phyloP scores from a whole-genome alignment of 2,113 vertebrate genomes.

The Daphoenositta chrysoptera region DNA sequence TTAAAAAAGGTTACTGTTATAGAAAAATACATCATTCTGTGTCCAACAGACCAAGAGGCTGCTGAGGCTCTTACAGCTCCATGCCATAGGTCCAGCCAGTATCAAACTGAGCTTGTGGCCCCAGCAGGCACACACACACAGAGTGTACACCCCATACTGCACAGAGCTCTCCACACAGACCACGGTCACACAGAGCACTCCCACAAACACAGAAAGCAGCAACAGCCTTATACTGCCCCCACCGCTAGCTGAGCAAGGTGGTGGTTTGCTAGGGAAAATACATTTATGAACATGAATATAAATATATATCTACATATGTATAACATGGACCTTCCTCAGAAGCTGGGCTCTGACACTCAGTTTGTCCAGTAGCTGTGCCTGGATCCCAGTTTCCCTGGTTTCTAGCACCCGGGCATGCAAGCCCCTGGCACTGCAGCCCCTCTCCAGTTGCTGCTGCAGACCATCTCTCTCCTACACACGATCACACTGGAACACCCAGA shows the following conservation, averaged over 20 bases:
- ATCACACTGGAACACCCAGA: accelerated
- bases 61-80: neutral
- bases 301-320: neutral
- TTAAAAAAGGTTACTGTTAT: neutral
- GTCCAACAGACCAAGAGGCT: neutral
- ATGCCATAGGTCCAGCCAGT: neutral
- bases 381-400: neutral
- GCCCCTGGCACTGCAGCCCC: neutral
- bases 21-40: neutral
- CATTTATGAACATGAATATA: no score
- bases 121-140: accelerated
- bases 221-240: neutral
- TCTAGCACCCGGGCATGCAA: no score
- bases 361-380: neutral
- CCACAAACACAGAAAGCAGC: neutral
- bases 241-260: neutral
- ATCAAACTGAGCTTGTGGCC: neutral
- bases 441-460: neutral
- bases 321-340: neutral
- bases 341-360: neutral
- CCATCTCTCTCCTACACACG: neutral
- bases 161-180: neutral
- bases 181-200: neutral
- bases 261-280: neutral
- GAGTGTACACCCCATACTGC: no score